Evolutionary conservation across 2,888 invertebrate genomes (phyloP), one percentile per base, ranked within the genome.

Genomic region (Pseudeuparius sepicola): DNA sequence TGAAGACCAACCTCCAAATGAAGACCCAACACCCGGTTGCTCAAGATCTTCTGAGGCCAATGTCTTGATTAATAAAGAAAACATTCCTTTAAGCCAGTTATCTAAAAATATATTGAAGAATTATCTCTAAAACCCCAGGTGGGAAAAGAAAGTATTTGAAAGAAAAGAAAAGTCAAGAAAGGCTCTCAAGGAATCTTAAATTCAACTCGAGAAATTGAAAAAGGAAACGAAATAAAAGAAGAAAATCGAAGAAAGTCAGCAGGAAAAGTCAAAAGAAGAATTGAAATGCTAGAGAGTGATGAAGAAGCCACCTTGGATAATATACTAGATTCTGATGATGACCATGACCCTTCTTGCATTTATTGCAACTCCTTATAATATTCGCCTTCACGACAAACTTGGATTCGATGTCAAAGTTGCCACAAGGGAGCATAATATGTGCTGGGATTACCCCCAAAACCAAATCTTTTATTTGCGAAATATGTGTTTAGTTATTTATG

Each of bases 21-120:
- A 20, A 20, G 20, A 20, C n/a, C 20, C 20, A 20, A 20, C 20
- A 20, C 20, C 20, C 20, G n/a, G 20, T 20, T 20, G 20, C 20
- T 20, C 20, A n/a, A 20, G 20, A 20, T 20, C 20, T 20, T 20
- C 20, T 20, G 20, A 20, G 20, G 20, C 20, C 20, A 20, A 20
- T 20, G 20, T 20, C 20, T 20, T 20, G 20, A 20, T 20, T 20
- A 20, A 20, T 20, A 20, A 20, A 20, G 20, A 20, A 20, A n/a
- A 20, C 20, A 20, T 20, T 20, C 20, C 20, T 20, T 20, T 20
- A 20, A 20, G 20, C n/a, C 20, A 20, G 20, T 20, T 20, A 20
- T 7, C n/a, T 7, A 20, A 7, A 20, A 20, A 7, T 7, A 20
- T 20, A 20, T 20, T 20, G 20, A 20, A 20, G 20, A 20, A n/a